Evolutionary conservation across 2,113 vertebrate genomes (phyloP).

Genomic region (Caretta caretta): DNA sequence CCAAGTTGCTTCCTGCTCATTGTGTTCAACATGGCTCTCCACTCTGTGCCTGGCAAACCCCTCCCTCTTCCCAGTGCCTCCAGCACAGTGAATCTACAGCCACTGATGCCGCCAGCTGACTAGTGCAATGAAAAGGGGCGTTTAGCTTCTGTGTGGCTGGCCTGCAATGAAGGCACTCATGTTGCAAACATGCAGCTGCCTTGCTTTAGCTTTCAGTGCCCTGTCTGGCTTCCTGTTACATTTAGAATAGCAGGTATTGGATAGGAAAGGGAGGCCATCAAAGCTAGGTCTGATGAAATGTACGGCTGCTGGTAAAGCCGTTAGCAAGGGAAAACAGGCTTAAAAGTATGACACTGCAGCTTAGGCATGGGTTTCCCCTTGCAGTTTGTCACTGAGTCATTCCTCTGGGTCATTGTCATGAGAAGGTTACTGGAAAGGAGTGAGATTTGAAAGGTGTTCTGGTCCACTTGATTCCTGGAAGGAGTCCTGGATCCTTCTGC

Average conservation of each 20-base stretch:
- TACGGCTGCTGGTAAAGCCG: fast-evolving
- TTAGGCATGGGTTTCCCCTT: background rate
- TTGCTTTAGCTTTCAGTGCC: background rate
- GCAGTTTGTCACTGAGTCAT: background rate
- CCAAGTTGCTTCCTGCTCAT: background rate
- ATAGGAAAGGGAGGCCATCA: fast-evolving
- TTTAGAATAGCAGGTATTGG: background rate
- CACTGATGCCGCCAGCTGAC: background rate
- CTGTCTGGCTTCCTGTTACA: background rate
- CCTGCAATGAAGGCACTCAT: background rate
- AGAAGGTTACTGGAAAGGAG: background rate
- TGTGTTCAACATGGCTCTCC: background rate
- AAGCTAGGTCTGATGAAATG: fast-evolving
- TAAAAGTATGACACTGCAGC: background rate
- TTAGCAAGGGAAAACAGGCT: fast-evolving
- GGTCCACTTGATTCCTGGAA: background rate
- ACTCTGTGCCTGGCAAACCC: background rate
- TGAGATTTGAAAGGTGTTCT: background rate
- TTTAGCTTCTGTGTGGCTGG: background rate
- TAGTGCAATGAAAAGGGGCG: background rate
- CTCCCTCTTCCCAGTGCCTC: background rate
- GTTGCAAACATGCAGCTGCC: background rate
- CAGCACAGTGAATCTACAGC: background rate
- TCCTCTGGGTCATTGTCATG: background rate
- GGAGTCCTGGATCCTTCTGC: background rate